These are phyloP conservation scores for Himalopsyche phryganea DNA, from an alignment of 1,140 invertebrate species.

Conservation along the genomic window DNA sequence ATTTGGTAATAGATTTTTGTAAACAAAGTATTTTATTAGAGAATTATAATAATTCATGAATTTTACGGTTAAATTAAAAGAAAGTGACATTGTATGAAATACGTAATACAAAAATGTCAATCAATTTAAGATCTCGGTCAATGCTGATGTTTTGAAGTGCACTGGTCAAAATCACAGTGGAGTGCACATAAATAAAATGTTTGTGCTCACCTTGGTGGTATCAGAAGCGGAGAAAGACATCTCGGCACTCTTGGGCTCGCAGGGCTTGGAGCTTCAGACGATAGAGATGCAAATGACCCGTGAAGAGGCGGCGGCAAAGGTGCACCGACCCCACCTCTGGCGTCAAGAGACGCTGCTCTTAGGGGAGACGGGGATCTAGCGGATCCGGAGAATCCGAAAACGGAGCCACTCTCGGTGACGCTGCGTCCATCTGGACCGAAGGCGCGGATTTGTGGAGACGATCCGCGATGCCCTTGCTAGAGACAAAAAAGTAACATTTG, in stretches of 20 bases:
- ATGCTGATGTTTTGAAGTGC: too few relatives aligned
- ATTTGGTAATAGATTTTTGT: too few relatives aligned
- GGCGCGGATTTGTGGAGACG: conserved; percentile 73
- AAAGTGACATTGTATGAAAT: too few relatives aligned
- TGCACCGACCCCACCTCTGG: conserved; percentile 57
- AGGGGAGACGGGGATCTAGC: conserved; percentile 70
- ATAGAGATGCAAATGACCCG: conserved; percentile 58
- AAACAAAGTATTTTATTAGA: too few relatives aligned
- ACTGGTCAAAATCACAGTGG: too few relatives aligned
- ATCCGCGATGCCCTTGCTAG: conserved; percentile 64
- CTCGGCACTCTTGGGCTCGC: conserved; percentile 52
- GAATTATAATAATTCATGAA: too few relatives aligned
- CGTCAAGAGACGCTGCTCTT: conserved; percentile 69
- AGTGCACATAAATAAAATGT: too few relatives aligned
- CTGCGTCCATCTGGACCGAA: conserved; percentile 69
- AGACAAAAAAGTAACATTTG: not conserved
- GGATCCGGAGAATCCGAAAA: conserved; percentile 52
- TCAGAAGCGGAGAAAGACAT: conserved; percentile 69
- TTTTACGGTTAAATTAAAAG: too few relatives aligned
- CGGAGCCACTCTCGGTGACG: conserved; percentile 58
- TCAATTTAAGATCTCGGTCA: too few relatives aligned
- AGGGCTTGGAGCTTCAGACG: conserved; percentile 43
- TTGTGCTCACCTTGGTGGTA: conserved; percentile 56
- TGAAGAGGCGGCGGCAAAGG: conserved; percentile 55
- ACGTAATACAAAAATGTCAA: too few relatives aligned